These are phyloP conservation scores for Melanchra persicariae DNA, from an alignment of 2,888 invertebrate genomes.

Conservation along the genomic window DNA sequence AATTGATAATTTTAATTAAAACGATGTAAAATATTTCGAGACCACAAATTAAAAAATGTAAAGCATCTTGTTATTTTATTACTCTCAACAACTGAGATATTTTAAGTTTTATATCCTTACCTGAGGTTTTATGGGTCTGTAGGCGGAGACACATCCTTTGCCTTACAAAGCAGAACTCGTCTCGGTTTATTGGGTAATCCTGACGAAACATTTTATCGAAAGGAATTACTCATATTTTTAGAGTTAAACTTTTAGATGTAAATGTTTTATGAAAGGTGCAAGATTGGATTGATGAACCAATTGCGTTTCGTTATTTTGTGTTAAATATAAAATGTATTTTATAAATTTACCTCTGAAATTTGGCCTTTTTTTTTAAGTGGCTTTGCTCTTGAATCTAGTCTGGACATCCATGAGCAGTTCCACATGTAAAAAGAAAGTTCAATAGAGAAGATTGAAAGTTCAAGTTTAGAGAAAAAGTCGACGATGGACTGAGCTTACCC, in stretches of 20 bases:
- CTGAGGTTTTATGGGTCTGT: conserved; percentile 62
- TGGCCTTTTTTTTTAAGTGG: too few species aligned
- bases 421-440: too few species aligned
- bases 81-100: conserved; percentile 32
- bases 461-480: too few species aligned
- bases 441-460: too few species aligned
- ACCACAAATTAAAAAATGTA: conserved; percentile 49
- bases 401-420: too few species aligned
- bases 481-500: too few species aligned
- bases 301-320: neutral
- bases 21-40: conserved; percentile 55
- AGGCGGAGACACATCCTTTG: conserved; percentile 52
- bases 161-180: conserved; percentile 32
- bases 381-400: too few species aligned
- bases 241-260: conserved; percentile 13
- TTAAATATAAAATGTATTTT: neutral
- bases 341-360: neutral
- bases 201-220: conserved; percentile 32
- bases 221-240: conserved; percentile 22
- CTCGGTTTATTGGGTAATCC: conserved; percentile 40
- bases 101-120: conserved; percentile 64
- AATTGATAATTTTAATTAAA: conserved; percentile 40
- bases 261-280: conserved; percentile 5
- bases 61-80: conserved; percentile 55
- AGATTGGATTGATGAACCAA: conserved; percentile 3